Conservation (phyloP, 2,888 invertebrate genomes). For the Drosophila merina region DNA sequence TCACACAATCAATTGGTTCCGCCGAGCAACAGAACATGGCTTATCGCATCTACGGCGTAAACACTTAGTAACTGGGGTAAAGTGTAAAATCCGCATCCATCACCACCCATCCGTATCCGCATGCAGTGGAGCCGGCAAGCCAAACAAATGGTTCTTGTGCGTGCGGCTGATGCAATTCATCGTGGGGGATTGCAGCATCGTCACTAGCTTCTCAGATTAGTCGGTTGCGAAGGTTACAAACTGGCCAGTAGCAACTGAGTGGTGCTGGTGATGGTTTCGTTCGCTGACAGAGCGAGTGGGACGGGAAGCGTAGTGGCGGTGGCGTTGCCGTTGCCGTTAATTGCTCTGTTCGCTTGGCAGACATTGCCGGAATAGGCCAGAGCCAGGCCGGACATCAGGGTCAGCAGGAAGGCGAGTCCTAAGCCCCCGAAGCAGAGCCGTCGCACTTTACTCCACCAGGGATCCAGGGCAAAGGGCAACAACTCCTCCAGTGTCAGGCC, state of each 20-base stretch:
- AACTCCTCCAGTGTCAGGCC: conserved; percentile 85
- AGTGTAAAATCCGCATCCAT: conserved; percentile 2
- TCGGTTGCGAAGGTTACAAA: conserved; percentile 31
- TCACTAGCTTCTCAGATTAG: conserved; percentile 23
- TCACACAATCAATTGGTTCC: conserved; percentile 16
- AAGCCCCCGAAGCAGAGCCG: conserved; percentile 84
- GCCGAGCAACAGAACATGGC: conserved; percentile 7
- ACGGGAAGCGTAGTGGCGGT: conserved; percentile 35
- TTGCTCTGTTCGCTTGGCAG: conserved; percentile 46
- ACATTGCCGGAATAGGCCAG: conserved; percentile 74
- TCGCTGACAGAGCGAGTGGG: conserved; percentile 39
- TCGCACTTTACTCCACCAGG: conserved; percentile 85
- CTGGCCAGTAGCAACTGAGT: conserved; percentile 41
- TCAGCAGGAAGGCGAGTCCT: conserved; percentile 85
- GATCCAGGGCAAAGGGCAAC: conserved; percentile 83
- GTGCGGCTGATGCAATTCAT: conserved; percentile 63
- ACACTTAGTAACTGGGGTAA: conserved; percentile 15
- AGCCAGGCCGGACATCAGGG: conserved; percentile 84
- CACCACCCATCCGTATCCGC: conserved; percentile 4
- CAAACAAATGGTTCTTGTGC: conserved; percentile 18
- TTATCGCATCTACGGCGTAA: conserved; percentile 19
- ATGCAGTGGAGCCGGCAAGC: conserved; percentile 8
- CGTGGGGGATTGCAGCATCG: conserved; percentile 53
- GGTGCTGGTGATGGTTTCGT: conserved; percentile 19
- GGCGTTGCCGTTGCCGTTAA: conserved; percentile 38